Percentiles rank a stretch among this genome's conserved stretches.
These are phyloP conservation scores for Margarornis squamiger DNA, from an alignment of 2,797 vertebrate species.

Conservation along the genomic window DNA sequence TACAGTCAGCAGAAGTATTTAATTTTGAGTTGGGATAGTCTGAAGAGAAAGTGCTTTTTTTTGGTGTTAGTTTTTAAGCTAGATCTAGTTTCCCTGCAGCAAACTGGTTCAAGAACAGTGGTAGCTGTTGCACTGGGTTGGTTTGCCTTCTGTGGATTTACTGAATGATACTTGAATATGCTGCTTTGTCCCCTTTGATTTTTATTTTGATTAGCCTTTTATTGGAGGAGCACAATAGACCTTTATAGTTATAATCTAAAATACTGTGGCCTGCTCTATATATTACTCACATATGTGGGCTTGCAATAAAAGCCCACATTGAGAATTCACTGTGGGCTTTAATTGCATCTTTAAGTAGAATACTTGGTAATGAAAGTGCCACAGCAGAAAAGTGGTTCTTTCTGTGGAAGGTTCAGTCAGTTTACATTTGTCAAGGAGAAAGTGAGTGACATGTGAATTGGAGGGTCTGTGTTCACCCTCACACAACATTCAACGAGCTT, in stretches of 20 bases:
- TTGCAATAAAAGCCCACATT: neutral
- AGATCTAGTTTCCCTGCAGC: neutral
- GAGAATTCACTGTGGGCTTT: neutral
- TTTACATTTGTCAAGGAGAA: neutral
- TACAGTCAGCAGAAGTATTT: neutral
- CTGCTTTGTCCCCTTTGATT: slow-evolving; percentile 18
- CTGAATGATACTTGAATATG: slow-evolving; percentile 25
- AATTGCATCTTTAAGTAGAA: slow-evolving; percentile 18
- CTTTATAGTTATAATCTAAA: slow-evolving; percentile 30
- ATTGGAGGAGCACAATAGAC: slow-evolving; percentile 14
- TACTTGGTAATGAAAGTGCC: neutral
- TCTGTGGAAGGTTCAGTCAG: neutral
- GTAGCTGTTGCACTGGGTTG: neutral
- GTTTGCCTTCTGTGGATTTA: neutral
- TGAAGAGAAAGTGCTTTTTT: neutral
- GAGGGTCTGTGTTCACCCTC: neutral
- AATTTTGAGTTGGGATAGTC: neutral
- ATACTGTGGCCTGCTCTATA: neutral
- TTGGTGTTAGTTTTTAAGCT: neutral
- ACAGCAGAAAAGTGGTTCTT: neutral
- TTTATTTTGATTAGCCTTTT: slow-evolving; percentile 27
- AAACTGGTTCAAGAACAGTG: neutral
- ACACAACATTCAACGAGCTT: neutral
- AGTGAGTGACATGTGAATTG: slow-evolving; percentile 14
- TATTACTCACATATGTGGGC: neutral